A percentile compares a stretch with the other conserved stretches of the same genome.
These are phyloP conservation scores for Amphipoea lucens DNA, from an alignment of 2,888 invertebrate genomes.

Conservation along the genomic window DNA sequence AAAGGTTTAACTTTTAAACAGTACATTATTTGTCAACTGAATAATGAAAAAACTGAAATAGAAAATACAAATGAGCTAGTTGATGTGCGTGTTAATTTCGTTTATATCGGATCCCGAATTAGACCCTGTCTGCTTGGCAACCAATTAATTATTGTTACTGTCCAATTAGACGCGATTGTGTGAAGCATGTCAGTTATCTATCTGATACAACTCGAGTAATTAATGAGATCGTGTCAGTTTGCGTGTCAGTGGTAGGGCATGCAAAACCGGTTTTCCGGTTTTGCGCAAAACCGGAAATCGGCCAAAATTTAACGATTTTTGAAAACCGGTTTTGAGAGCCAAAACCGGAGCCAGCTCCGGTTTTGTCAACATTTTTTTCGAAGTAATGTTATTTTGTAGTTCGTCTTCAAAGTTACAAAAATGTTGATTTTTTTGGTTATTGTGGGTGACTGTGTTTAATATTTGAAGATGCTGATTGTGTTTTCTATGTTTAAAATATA, in stretches of 20 bases:
- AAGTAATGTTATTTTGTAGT: too few species aligned
- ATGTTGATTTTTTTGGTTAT: too few species aligned
- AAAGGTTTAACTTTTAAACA: not conserved
- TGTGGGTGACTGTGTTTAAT: too few species aligned
- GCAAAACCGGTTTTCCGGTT: too few species aligned
- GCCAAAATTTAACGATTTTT: too few species aligned
- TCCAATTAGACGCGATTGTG: constrained; percentile 24
- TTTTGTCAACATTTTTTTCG: too few species aligned
- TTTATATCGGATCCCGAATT: not conserved
- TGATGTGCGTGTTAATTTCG: not conserved
- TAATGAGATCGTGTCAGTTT: constrained; percentile 7
- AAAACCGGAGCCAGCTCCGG: too few species aligned
- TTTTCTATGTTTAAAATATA: too few species aligned
- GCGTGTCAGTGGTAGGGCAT: constrained; percentile 10
- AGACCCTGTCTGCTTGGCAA: not conserved
- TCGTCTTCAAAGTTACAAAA: too few species aligned
- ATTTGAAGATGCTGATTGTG: too few species aligned
- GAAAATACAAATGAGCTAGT: not conserved
- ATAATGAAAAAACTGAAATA: not conserved
- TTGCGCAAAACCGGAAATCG: too few species aligned
- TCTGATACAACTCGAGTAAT: constrained; percentile 20
- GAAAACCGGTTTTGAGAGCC: too few species aligned
- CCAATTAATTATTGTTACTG: not conserved
- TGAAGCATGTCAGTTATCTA: constrained; percentile 14
- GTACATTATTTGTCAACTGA: not conserved